phyloP scores from a whole-genome alignment of 2,113 vertebrate genomes.

The Microcebus lehilahytsara region DNA sequence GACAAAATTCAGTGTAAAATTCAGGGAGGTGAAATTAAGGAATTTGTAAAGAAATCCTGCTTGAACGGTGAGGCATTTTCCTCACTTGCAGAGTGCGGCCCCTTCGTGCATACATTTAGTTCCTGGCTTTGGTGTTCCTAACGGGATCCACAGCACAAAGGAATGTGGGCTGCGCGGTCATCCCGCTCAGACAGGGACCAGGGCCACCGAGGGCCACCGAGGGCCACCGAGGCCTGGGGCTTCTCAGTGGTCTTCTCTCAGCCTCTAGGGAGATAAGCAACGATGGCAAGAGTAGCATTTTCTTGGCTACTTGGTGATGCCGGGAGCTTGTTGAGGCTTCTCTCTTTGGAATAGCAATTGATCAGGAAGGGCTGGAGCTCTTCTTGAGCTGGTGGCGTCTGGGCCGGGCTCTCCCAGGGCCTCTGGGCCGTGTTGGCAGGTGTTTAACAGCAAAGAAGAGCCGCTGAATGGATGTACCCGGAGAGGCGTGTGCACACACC shows the following conservation, averaged over 20 bases:
- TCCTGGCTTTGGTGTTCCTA: background rate
- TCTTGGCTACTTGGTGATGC: background rate
- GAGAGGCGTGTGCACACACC: rapidly evolving
- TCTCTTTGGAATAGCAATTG: background rate
- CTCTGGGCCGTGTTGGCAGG: rapidly evolving
- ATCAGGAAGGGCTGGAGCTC: rapidly evolving
- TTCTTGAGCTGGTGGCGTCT: background rate
- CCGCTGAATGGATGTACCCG: rapidly evolving
- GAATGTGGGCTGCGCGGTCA: rapidly evolving
- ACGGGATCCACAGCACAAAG: background rate
- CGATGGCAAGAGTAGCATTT: rapidly evolving
- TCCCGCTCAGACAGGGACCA: background rate
- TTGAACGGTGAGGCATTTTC: slow-evolving; percentile 72
- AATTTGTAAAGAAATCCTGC: slow-evolving; percentile 79
- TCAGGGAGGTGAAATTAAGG: slow-evolving; percentile 76
- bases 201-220: too few relatives aligned
- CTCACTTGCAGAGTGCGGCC: slow-evolving; percentile 67
- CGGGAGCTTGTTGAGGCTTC: background rate
- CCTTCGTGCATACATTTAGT: slow-evolving; percentile 44
- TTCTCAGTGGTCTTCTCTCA: background rate
- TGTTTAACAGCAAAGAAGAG: background rate
- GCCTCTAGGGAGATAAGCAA: background rate
- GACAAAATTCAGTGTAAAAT: slow-evolving; percentile 87
- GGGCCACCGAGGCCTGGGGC: rapidly evolving
- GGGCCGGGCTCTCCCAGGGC: background rate